These are phyloP conservation scores for Toxotes jaculatrix DNA, from an alignment of 2,113 vertebrate genomes.

Conservation along the genomic window DNA sequence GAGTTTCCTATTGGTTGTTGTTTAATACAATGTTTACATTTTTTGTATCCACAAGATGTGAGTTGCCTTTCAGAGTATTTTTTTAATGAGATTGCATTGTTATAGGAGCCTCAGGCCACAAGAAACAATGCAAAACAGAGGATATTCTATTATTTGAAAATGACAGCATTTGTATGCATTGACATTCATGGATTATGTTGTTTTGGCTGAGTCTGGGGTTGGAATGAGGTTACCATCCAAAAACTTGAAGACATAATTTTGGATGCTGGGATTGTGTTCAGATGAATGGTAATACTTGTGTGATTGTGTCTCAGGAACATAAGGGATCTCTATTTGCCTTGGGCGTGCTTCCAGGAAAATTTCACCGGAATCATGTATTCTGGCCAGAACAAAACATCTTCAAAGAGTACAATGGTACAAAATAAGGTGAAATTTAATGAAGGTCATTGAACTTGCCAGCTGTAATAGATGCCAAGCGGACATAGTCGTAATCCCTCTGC, in stretches of 20 bases:
- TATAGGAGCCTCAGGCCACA: not conserved
- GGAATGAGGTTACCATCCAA: constrained; percentile 34
- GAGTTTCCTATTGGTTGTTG: not conserved
- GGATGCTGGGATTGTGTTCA: constrained; percentile 26
- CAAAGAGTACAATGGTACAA: constrained; percentile 30
- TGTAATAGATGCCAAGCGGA: constrained; percentile 91
- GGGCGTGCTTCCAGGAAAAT: constrained; percentile 44
- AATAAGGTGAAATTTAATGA: constrained; percentile 53
- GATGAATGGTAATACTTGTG: constrained; percentile 24
- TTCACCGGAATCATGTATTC: not conserved
- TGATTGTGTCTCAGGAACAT: constrained; percentile 33
- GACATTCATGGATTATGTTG: constrained; percentile 1
- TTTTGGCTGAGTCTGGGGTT: constrained; percentile 17
- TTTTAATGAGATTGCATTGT: not conserved
- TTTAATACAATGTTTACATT: not conserved
- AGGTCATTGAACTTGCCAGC: constrained; percentile 84
- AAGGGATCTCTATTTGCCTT: constrained; percentile 20
- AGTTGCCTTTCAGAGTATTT: constrained; percentile 13
- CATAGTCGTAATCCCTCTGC: constrained; percentile 89
- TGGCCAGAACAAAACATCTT: constrained; percentile 22
- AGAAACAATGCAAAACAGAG: not conserved
- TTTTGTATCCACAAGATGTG: not conserved
- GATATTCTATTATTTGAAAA: constrained; percentile 1
- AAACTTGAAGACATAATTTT: constrained; percentile 22
- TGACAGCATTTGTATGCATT: constrained; percentile 17